These are phyloP conservation scores for Portunus trituberculatus DNA, from an alignment of 1,140 invertebrate species.

Conservation along the genomic window DNA sequence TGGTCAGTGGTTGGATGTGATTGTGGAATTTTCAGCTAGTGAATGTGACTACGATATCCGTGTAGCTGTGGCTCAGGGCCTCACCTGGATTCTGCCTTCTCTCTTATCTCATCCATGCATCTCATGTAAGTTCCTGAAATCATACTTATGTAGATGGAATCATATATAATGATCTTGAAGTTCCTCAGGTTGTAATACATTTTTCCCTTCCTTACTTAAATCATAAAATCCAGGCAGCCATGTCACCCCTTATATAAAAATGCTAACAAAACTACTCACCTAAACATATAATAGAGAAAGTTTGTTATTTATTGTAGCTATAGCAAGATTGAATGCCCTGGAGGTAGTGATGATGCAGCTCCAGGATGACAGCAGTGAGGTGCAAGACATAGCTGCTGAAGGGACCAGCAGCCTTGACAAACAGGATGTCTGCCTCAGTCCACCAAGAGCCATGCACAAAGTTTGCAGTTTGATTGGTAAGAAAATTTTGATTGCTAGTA, in stretches of 20 bases:
- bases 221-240: no score
- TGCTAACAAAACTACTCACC: no score
- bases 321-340: neutral
- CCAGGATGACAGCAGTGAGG: constrained; percentile 53
- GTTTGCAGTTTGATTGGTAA: constrained; percentile 61
- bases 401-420: constrained; percentile 67
- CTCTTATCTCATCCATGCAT: constrained; percentile 44
- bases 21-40: constrained; percentile 6
- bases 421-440: constrained; percentile 35
- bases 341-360: constrained; percentile 56
- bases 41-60: constrained; percentile 39
- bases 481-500: neutral
- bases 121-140: constrained; percentile 39
- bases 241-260: no score
- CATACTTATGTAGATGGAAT: no score
- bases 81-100: constrained; percentile 8
- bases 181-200: no score
- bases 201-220: no score
- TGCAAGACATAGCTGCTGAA: constrained; percentile 74
- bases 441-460: constrained; percentile 53
- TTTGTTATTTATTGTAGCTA: neutral
- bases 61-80: constrained; percentile 30
- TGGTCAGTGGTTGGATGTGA: constrained; percentile 42
- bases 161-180: no score
- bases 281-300: no score